Evolutionary conservation across 2,113 vertebrate genomes (phyloP).

Genomic region (Gymnocephalus cernua): DNA sequence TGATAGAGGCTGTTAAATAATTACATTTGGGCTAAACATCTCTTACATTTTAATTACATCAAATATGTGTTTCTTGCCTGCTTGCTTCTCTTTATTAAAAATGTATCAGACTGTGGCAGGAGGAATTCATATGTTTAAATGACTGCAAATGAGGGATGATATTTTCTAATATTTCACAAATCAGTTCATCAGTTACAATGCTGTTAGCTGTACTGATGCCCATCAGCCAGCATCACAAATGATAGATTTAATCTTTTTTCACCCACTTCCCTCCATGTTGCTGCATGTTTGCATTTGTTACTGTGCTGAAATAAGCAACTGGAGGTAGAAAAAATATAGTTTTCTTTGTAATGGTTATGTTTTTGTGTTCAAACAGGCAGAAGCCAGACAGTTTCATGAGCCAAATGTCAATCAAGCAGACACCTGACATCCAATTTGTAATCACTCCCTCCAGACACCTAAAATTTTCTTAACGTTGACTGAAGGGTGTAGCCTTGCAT

Average conservation of each 20-base stretch:
- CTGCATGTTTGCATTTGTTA: constrained; percentile 15
- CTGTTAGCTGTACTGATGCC: background rate
- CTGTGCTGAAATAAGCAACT: constrained; percentile 7
- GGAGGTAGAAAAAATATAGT: background rate
- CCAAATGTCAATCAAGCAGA: constrained; percentile 66
- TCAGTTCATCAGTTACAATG: constrained; percentile 4
- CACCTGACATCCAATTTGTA: constrained; percentile 70
- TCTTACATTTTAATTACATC: constrained; percentile 48
- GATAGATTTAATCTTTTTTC: constrained; percentile 1
- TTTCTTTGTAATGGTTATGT: constrained; percentile 1
- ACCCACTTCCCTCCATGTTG: background rate
- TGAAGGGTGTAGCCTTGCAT: constrained; percentile 55
- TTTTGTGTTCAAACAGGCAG: constrained; percentile 32
- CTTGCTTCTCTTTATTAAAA: constrained; percentile 53
- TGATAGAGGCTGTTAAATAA: constrained; percentile 32
- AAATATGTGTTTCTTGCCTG: constrained; percentile 31
- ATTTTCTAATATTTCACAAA: constrained; percentile 35
- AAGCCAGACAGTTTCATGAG: constrained; percentile 40
- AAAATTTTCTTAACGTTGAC: constrained; percentile 62
- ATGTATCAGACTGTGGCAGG: constrained; percentile 39
- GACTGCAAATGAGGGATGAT: constrained; percentile 5
- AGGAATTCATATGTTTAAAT: constrained; percentile 33
- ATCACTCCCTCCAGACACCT: constrained; percentile 66
- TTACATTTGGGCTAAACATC: constrained; percentile 50
- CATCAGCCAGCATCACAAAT: background rate